Evolutionary conservation across 2,797 vertebrate species (phyloP).

Genomic region (Lacerta agilis): DNA sequence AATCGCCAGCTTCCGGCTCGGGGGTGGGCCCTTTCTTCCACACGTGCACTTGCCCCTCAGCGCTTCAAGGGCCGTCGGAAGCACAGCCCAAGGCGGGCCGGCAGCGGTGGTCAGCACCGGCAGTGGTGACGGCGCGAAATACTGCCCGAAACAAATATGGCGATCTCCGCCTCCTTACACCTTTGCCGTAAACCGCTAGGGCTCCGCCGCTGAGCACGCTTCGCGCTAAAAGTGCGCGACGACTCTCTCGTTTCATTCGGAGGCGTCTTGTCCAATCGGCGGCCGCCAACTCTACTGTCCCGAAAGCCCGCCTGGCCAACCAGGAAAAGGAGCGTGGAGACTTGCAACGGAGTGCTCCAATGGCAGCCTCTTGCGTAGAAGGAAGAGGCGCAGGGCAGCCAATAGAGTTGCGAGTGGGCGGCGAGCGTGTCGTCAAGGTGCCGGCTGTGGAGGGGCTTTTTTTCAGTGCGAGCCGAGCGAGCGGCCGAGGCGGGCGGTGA

Average conservation of each 20-base stretch:
- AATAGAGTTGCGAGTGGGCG: slow-evolving; percentile 47
- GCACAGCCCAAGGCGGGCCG: too few species aligned
- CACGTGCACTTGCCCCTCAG: too few species aligned
- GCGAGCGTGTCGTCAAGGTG: slow-evolving; percentile 41
- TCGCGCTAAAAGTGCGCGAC: background rate
- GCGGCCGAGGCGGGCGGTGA: slow-evolving; percentile 8
- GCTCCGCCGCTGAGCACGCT: background rate
- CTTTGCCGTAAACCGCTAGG: slow-evolving; percentile 58
- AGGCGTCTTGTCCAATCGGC: slow-evolving; percentile 65
- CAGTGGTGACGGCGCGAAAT: too few species aligned
- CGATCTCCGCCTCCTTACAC: background rate
- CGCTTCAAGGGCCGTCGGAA: too few species aligned
- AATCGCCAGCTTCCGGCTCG: background rate
- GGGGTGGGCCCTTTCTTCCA: too few species aligned
- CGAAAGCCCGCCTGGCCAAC: slow-evolving; percentile 63
- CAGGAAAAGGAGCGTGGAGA: slow-evolving; percentile 67
- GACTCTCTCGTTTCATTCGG: background rate
- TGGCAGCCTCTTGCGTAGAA: background rate
- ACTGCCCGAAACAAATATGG: background rate
- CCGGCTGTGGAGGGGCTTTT: slow-evolving; percentile 42
- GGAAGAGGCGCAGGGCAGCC: slow-evolving; percentile 21
- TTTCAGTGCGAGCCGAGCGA: slow-evolving; percentile 4
- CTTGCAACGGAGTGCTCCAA: slow-evolving; percentile 16
- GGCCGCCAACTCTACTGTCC: slow-evolving; percentile 78
- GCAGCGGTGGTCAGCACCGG: too few species aligned